phyloP scores from a whole-genome alignment of 2,888 invertebrate species.

The Himalopsyche japonica region DNA sequence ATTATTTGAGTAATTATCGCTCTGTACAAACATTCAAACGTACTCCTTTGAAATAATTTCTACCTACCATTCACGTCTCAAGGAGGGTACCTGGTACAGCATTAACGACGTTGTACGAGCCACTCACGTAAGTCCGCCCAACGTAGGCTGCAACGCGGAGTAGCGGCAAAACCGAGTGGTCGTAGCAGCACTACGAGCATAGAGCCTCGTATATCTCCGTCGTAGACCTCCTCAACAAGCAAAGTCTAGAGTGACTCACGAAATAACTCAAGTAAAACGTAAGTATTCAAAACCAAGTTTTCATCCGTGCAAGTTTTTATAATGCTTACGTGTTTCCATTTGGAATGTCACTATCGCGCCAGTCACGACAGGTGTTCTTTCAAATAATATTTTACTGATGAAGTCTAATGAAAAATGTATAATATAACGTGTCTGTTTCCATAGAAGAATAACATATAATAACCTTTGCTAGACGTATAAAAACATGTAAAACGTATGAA shows the following conservation, averaged over 20 bases:
- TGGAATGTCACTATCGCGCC: background rate
- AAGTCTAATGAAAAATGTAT: too few species aligned
- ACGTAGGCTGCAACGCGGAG: background rate
- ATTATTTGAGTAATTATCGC: too few species aligned
- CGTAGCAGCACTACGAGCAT: background rate
- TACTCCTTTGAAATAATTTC: background rate
- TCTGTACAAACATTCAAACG: background rate
- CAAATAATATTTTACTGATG: background rate
- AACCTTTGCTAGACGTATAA: too few species aligned
- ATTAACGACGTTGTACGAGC: constrained; percentile 19
- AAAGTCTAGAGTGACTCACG: constrained; percentile 5
- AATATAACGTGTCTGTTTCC: too few species aligned
- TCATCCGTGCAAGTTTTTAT: background rate
- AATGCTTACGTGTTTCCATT: background rate
- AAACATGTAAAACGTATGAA: too few species aligned
- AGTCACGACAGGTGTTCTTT: background rate
- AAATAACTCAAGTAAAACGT: constrained; percentile 1
- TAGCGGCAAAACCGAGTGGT: background rate
- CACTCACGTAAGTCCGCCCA: constrained; percentile 16
- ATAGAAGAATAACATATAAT: too few species aligned
- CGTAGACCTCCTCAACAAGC: background rate
- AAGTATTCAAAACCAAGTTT: background rate
- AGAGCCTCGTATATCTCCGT: background rate
- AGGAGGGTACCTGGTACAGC: constrained; percentile 8
- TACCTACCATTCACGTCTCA: background rate